phyloP scores from a whole-genome alignment of 2,113 vertebrate species.

The Pomatorhinus ruficollis region DNA sequence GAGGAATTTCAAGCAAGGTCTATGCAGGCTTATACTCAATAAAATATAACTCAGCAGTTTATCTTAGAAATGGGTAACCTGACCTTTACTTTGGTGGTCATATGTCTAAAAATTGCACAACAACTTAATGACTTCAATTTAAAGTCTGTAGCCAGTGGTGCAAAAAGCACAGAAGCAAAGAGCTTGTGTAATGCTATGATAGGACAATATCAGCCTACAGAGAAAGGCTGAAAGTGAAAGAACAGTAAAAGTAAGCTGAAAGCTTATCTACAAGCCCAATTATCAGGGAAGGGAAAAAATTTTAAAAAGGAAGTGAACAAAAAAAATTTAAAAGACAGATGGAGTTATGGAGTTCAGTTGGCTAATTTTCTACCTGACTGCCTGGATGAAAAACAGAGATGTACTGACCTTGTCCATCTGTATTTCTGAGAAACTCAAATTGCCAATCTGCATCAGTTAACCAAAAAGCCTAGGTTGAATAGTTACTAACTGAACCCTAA shows the following conservation, averaged over 20 bases:
- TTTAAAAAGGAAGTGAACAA: background rate
- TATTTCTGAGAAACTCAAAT: conserved; percentile 58
- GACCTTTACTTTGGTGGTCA: background rate
- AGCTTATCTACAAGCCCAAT: conserved; percentile 23
- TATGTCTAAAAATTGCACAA: background rate
- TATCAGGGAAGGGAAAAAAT: background rate
- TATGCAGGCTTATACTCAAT: background rate
- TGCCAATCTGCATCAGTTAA: conserved; percentile 53
- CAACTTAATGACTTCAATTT: background rate
- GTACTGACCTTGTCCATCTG: conserved; percentile 49
- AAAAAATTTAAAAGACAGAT: background rate
- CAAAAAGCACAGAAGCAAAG: background rate
- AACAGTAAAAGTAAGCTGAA: background rate
- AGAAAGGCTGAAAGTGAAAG: background rate
- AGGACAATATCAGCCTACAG: background rate
- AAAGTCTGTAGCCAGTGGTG: background rate
- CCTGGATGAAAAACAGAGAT: conserved; percentile 59
- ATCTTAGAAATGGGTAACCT: background rate
- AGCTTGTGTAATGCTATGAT: background rate
- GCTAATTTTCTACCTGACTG: conserved; percentile 73
- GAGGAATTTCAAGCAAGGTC: background rate
- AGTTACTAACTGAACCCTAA: conserved; percentile 57
- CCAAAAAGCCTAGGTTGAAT: conserved; percentile 49
- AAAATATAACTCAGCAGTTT: background rate
- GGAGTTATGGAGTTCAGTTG: conserved; percentile 30